Conservation (phyloP, 2,888 invertebrate species). For the Acheta domesticus region DNA sequence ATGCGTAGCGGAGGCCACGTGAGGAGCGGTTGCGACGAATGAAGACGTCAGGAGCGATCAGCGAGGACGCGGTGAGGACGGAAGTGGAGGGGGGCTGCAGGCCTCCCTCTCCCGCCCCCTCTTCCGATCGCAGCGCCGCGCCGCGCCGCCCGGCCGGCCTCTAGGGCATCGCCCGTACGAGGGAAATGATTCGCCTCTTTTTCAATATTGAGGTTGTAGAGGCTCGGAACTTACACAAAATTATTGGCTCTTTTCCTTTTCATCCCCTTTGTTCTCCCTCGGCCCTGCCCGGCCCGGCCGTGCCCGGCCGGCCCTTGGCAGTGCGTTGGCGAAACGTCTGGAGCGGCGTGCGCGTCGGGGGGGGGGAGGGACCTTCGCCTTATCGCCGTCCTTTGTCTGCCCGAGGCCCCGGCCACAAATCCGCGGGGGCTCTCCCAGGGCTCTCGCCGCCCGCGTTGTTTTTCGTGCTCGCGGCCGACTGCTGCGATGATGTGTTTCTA, state of each 20-base stretch:
- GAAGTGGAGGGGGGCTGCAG: not conserved
- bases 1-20: no score
- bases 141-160: not conserved
- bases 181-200: constrained; percentile 27
- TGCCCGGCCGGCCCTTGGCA: not conserved
- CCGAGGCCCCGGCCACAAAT: no score
- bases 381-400: not conserved
- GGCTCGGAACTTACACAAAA: constrained; percentile 1
- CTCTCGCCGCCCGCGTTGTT: no score
- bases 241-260: constrained; percentile 9
- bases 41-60: no score
- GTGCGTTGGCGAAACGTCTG: not conserved
- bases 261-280: not conserved
- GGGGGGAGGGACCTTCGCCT: not conserved
- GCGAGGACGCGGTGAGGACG: no score
- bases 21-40: no score
- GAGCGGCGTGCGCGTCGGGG: not conserved
- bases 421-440: no score
- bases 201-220: constrained; percentile 30
- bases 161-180: not conserved
- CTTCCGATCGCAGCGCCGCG: not conserved
- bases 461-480: no score
- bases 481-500: no score
- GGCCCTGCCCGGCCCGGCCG: not conserved
- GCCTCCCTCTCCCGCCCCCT: not conserved